Evolutionary conservation across 1,140 invertebrate species (phyloP), one percentile per base, ranked within the genome.

Genomic region (Papilio polyxenes): DNA sequence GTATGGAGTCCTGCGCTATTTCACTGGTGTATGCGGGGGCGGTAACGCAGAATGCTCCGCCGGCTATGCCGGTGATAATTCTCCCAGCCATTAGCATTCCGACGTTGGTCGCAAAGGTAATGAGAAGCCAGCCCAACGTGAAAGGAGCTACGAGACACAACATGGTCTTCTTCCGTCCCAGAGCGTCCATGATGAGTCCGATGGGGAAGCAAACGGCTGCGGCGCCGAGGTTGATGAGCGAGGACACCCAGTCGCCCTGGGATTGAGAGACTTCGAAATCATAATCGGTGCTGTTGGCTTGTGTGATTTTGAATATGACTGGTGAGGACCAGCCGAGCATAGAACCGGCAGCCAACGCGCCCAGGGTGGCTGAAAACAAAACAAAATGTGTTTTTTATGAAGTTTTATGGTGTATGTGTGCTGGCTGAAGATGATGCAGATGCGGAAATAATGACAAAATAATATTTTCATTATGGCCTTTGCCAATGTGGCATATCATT

Each of bases 11-110:
- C 84, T 98, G 97, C 0, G 97, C 96, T 53, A 97, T 97, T 95
- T 98, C 98, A 37, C 97, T 97, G 0, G 97, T 97, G 87, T 98
- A 98, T 77, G 98, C 95, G 0, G 98, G 97, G 0, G 96, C 97
- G 1, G 96, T 96, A 2, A 97, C 96, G 82, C 97, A 97, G 84
- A 97, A 97, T 1, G 97, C 96, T 65, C 98, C 98, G 69, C 96
- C 96, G 13, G 96, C 96, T 3, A 97, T 85, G 83, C 97, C 97
- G 4, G 96, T 96, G 4, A 98, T 95, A 81, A 98, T 96, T 79
- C 98, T 95, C 2, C 97, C 97, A 0, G 96, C 92, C 82, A 96
- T 96, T 23, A 97, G 95, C 95, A 97, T 96, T 3, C 91, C 92
- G 1, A 97, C 94, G 80, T 96, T 95, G 15, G 95, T 87, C 1